Evolutionary conservation across 2,113 vertebrate species (phyloP).

Genomic region (Orientallactaga bullata): DNA sequence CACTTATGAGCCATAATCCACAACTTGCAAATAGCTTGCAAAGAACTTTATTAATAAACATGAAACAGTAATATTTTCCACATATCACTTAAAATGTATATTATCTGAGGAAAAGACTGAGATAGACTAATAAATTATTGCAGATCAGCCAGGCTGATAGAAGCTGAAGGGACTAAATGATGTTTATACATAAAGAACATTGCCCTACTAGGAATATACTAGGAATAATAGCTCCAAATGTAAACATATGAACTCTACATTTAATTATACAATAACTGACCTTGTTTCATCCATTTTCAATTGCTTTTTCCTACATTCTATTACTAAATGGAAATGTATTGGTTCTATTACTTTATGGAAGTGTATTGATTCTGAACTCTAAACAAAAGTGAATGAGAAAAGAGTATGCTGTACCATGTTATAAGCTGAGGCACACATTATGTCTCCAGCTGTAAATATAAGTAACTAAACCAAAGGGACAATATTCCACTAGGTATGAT

Average conservation of each 20-base stretch:
- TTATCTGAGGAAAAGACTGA: not conserved
- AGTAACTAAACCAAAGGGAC: not conserved
- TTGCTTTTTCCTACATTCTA: not conserved
- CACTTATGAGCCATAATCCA: not conserved
- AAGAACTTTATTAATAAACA: not conserved
- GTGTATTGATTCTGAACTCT: not conserved
- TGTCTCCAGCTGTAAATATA: not conserved
- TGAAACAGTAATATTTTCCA: not conserved
- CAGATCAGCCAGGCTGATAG: not conserved
- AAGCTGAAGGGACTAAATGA: not conserved
- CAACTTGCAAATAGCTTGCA: not conserved
- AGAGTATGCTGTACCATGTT: not conserved
- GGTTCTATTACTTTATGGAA: not conserved
- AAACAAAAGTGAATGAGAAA: not conserved
- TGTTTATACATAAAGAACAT: not conserved
- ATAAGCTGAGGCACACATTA: not conserved
- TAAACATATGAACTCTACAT: not conserved
- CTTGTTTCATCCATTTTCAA: not conserved
- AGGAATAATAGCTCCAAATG: not conserved
- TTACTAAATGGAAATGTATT: not conserved
- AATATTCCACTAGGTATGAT: not conserved
- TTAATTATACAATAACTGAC: not conserved
- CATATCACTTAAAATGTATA: not conserved
- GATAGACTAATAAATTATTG: not conserved
- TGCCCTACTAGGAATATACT: not conserved